phyloP scores from a whole-genome alignment of 2,888 invertebrate genomes.

The Digitonthophagus gazella region DNA sequence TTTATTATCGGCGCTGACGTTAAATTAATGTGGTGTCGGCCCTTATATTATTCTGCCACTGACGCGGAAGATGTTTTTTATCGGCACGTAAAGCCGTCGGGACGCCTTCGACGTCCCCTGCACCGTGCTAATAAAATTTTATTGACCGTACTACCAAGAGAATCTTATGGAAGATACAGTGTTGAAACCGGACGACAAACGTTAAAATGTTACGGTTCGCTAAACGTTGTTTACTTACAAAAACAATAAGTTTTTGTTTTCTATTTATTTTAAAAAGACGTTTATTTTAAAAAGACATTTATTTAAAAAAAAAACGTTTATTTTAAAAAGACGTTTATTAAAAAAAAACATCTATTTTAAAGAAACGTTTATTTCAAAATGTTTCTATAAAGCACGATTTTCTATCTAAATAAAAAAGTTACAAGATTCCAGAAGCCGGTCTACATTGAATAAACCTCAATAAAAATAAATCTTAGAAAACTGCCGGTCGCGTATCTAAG shows the following conservation, averaged over 20 bases:
- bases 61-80: slow-evolving; percentile 42
- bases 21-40: slow-evolving; percentile 46
- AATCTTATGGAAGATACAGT: background rate
- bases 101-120: slow-evolving; percentile 13
- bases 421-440: background rate
- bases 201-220: background rate
- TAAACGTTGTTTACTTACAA: background rate
- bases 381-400: too few species aligned
- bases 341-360: too few species aligned
- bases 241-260: background rate
- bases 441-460: slow-evolving; percentile 6
- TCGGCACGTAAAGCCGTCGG: slow-evolving; percentile 32
- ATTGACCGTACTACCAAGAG: slow-evolving; percentile 19
- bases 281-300: too few species aligned
- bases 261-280: too few species aligned
- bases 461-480: slow-evolving; percentile 8
- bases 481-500: slow-evolving; percentile 11
- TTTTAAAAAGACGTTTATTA: too few species aligned
- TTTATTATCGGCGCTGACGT: slow-evolving; percentile 47
- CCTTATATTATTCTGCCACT: slow-evolving; percentile 41
- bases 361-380: too few species aligned
- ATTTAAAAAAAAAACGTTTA: too few species aligned
- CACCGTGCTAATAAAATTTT: slow-evolving; percentile 25
- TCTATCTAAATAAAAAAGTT: background rate
- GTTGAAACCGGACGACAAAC: background rate